Percentiles rank a stretch among this genome's conserved stretches.
Conservation (phyloP, 2,888 invertebrate species). For the Tetragonula carbonaria region DNA sequence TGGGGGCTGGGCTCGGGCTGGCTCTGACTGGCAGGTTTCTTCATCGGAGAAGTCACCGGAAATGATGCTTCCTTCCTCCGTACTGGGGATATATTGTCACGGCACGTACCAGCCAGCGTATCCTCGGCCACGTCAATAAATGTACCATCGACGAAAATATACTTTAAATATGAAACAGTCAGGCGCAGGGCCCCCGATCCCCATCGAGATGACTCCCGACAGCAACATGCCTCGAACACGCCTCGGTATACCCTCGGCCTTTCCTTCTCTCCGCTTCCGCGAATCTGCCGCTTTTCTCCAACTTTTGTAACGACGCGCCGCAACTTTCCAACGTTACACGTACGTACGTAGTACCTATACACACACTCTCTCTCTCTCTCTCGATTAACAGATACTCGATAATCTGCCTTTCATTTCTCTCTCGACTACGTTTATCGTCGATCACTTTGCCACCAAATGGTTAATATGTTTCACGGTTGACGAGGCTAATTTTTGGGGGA, state of each 20-base stretch:
- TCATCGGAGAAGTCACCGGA: conserved; percentile 83
- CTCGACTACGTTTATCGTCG: not conserved
- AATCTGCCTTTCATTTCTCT: not conserved
- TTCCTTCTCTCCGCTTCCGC: conserved; percentile 44
- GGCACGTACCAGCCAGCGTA: conserved; percentile 46
- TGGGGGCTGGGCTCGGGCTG: conserved; percentile 71
- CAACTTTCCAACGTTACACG: conserved; percentile 47
- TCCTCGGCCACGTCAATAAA: conserved; percentile 75
- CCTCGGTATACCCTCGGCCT: conserved; percentile 37
- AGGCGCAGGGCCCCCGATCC: conserved; percentile 78
- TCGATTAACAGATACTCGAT: conserved; percentile 38
- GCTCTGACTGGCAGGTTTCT: conserved; percentile 83
- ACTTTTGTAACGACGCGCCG: conserved; percentile 56
- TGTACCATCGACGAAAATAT: conserved; percentile 78
- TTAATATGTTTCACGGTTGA: not conserved
- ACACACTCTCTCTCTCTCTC: not conserved
- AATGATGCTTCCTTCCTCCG: conserved; percentile 79
- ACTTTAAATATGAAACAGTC: conserved; percentile 84
- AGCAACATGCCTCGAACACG: conserved; percentile 74
- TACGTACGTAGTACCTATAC: conserved; percentile 34
- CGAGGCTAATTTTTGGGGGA: not conserved
- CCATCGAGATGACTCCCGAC: conserved; percentile 77
- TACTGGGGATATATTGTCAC: conserved; percentile 77
- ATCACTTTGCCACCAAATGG: not conserved
- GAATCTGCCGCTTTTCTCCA: conserved; percentile 55